These are phyloP conservation scores for Eublepharis macularius DNA, from an alignment of 2,113 vertebrate species.

Conservation along the genomic window DNA sequence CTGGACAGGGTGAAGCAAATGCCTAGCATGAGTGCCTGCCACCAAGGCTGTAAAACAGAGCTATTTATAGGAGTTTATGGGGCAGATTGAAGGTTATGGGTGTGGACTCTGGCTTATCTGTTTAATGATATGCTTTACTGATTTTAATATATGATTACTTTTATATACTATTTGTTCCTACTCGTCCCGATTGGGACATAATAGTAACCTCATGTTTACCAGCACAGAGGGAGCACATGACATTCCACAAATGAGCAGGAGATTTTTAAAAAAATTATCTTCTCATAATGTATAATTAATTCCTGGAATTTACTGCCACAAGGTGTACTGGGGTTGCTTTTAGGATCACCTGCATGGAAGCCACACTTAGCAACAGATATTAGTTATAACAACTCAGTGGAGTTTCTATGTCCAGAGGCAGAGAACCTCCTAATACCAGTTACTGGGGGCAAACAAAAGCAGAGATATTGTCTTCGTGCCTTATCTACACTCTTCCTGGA, in stretches of 20 bases:
- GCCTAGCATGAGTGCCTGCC: too few species aligned
- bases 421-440: not conserved
- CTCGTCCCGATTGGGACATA: too few species aligned
- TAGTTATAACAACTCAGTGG: not conserved
- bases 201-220: not conserved
- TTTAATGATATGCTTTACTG: too few species aligned
- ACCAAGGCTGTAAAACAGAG: too few species aligned
- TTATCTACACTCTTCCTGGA: not conserved
- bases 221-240: too few species aligned
- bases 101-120: too few species aligned
- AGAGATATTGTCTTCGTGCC: not conserved
- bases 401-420: not conserved
- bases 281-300: not conserved
- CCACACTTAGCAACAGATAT: not conserved
- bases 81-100: too few species aligned
- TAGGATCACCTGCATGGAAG: not conserved
- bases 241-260: not conserved
- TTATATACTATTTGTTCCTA: too few species aligned
- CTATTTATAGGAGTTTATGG: too few species aligned
- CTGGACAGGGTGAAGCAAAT: too few species aligned
- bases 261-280: not conserved
- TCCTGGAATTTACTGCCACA: not conserved
- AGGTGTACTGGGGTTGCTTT: too few species aligned
- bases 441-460: not conserved
- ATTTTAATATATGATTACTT: too few species aligned